phyloP scores from a whole-genome alignment of 2,797 vertebrate species.

The Rhinella marina region DNA sequence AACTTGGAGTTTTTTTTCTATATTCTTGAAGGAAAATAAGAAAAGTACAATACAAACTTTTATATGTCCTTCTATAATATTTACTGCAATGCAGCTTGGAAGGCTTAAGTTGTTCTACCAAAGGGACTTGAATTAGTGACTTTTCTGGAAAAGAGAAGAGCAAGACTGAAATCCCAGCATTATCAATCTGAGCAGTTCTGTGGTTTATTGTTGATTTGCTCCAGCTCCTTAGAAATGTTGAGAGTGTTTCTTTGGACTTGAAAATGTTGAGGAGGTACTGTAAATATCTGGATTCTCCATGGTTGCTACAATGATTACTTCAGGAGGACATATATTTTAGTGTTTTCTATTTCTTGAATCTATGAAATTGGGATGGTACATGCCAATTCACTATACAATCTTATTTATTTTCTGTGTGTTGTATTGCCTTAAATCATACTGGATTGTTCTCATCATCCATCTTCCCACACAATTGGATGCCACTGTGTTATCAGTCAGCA shows the following conservation, averaged over 20 bases:
- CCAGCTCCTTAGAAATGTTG: neutral
- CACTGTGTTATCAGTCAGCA: conserved; percentile 15
- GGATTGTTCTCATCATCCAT: neutral
- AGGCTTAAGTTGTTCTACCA: conserved; percentile 9
- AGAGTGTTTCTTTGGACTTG: neutral
- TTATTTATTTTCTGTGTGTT: conserved; percentile 13
- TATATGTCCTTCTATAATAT: conserved; percentile 25
- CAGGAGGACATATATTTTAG: neutral
- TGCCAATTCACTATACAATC: neutral
- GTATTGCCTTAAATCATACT: neutral
- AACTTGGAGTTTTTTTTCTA: neutral
- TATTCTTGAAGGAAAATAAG: neutral
- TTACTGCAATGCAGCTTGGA: conserved; percentile 4
- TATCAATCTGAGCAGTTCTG: neutral
- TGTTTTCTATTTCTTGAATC: neutral
- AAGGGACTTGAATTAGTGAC: conserved; percentile 12
- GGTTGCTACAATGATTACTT: neutral
- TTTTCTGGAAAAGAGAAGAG: neutral
- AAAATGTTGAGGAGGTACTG: neutral
- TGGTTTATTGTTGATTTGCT: neutral
- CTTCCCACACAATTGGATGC: conserved; percentile 4
- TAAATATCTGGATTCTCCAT: neutral
- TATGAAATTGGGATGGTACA: neutral
- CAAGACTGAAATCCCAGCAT: neutral
- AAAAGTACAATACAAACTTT: conserved; percentile 2